phyloP scores from a whole-genome alignment of 2,113 vertebrate species.

The Geothlypis trichas region DNA sequence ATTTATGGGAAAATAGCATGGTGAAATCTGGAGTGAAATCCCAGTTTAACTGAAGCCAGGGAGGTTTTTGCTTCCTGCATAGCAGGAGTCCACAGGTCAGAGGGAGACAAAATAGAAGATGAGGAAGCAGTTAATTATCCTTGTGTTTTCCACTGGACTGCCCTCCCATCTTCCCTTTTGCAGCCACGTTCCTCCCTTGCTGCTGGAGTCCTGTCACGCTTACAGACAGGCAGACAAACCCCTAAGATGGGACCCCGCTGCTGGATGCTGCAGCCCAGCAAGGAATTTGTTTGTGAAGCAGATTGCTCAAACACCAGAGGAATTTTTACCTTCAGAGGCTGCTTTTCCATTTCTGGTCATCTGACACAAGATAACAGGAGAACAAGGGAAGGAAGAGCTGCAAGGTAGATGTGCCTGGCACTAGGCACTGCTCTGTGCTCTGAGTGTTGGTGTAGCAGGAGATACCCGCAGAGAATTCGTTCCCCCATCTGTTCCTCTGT shows the following conservation, averaged over 20 bases:
- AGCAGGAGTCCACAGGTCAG: not conserved
- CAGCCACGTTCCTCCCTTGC: not conserved
- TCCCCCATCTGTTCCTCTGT: constrained; percentile 43
- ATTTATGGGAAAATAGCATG: not conserved
- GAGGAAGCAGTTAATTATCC: not conserved
- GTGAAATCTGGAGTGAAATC: not conserved
- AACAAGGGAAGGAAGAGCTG: not conserved
- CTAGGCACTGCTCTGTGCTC: not conserved
- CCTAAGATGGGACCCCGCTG: not conserved
- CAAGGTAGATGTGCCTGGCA: not conserved
- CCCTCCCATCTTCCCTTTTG: not conserved
- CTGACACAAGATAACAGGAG: not conserved
- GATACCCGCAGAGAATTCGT: constrained; percentile 20
- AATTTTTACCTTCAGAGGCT: constrained; percentile 13
- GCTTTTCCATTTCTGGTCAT: not conserved
- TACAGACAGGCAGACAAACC: not conserved
- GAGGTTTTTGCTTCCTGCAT: not conserved
- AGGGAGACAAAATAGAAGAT: not conserved
- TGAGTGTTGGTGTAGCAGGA: not conserved
- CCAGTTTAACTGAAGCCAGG: not conserved
- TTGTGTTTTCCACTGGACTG: not conserved
- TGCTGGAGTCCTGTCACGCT: not conserved
- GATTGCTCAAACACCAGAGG: not conserved
- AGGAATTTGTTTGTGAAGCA: not conserved
- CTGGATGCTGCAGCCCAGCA: not conserved